Base-by-base conservation (phyloP, 2,113 vertebrate species). In the Seriola rivoliana region DNA sequence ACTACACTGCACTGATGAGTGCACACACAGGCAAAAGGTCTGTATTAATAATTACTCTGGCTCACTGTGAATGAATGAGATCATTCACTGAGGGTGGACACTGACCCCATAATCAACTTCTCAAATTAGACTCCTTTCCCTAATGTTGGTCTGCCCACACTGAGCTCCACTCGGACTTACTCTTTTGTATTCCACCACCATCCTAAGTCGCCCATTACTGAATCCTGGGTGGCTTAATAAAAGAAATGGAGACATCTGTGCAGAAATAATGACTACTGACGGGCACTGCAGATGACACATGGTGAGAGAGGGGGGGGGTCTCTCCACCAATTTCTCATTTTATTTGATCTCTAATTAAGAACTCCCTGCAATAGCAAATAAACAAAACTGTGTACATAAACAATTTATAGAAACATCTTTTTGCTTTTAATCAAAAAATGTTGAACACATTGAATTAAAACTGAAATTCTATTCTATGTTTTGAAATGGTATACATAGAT, bases 221-320 rank as follows among this genome's bases (percentile, higher is more conserved):
- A 90, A 73, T 88, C 69, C 71, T 62, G 75, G 48, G 63, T 82
- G 52, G 80, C 84, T 89, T 88, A 87, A 86, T 81, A 86, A 89
- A 71, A 90, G 74, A 77, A 84, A 90, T 44, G 32, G 76, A 88
- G 88, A 91, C 90, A 89, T 86, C 78, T 87, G 81, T 73, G 64
- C 67, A 71, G 74, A 86, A 79, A 83, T 74, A 85, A 90, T 70
- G 65, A 80, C 50, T 17, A 80, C 70, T 85, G 73, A 85, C 21
- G 4, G 48, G 21, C 6, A 68, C 55, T 52, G 62, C 70, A 81
- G 81, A 78, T 29, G 8, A 65, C 70, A 74, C 42, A 78, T 46
- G 55, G 55, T 12, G 19, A 75, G 55, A 8, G 29, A 34, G 16
- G 21, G 17, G 44, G 54, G 62, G 48, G 68, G 44, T 23, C 21